Conservation (phyloP, 2,797 vertebrate genomes). For the Rhynchonycteris naso region DNA sequence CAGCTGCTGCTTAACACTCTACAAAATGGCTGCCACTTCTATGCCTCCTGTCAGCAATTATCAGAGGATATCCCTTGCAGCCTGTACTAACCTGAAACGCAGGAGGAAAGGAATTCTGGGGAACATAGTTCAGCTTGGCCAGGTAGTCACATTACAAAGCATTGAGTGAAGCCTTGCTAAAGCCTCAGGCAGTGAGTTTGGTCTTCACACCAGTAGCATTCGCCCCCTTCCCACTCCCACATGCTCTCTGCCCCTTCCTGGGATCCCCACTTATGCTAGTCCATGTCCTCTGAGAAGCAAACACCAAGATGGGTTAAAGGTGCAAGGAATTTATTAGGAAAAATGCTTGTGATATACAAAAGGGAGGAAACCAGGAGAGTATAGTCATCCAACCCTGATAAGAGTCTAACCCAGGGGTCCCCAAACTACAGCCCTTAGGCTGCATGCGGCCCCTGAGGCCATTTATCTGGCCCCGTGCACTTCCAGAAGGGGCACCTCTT, state of each 20-base stretch:
- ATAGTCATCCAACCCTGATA: neutral
- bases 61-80: neutral
- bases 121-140: neutral
- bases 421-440: too few relatives aligned
- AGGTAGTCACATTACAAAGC: neutral
- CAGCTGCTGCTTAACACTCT: fast-evolving
- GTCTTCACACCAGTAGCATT: neutral
- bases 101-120: constrained; percentile 9
- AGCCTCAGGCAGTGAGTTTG: neutral
- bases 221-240: neutral
- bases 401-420: neutral
- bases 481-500: too few relatives aligned
- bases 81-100: neutral
- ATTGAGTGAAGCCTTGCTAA: neutral
- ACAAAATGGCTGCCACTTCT: fast-evolving
- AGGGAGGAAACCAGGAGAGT: neutral
- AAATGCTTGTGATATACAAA: neutral
- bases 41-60: neutral
- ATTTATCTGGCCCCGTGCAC: too few relatives aligned
- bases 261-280: neutral
- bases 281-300: neutral
- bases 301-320: neutral
- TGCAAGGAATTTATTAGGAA: neutral
- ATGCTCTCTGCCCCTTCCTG: neutral
- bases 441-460: too few relatives aligned